Base-by-base conservation (phyloP, 2,888 invertebrate genomes). In the Tiliacea citrago region DNA sequence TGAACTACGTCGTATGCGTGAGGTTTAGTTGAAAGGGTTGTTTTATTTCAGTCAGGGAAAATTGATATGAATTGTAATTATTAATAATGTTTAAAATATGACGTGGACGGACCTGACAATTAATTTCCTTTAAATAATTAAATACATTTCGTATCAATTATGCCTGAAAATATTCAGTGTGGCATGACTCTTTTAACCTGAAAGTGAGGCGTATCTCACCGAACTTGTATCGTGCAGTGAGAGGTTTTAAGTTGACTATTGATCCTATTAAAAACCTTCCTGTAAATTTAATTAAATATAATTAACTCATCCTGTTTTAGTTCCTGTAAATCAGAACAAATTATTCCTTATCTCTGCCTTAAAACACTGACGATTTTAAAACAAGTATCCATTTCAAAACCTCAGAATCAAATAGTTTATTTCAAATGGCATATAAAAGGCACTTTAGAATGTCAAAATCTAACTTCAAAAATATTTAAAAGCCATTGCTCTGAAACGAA, bases 21-120 rank as follows among this genome's bases (percentile, higher is more conserved):
- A 57, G 62, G 24, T 18, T 45, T 18, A 3, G 7, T 24, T 47
- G 29, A 39, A 65, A 39, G 10, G 0, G 16, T 71, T 29, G 18
- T 72, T 58, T 71, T 45, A 63, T 47, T 70, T 51, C n/a, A 62
- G 16, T 62, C 7, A 16, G 21, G n/a, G 18, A n/a, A 55, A 12
- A 42, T 8, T 29, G 0, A 29, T 13, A 24, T 4, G 16, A 51
- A 51, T 42, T 45, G 18, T 21, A 29, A 29, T 21, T 42, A 9
- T 49, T 49, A 42, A 60, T 35, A 60, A 5, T 42, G 21, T 70
- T 70, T 69, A 24, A 57, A 39, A 57, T 57, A 8, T 69, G 35
- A 39, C 55, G 35, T 16, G 47, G 13, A 10, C 0, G 47, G 13
- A 10, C 0, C 18, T 55, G 45, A 24, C 55, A 13, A 24, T 13